Conservation (phyloP, 2,113 vertebrate genomes). For the Cichladusa arquata region DNA sequence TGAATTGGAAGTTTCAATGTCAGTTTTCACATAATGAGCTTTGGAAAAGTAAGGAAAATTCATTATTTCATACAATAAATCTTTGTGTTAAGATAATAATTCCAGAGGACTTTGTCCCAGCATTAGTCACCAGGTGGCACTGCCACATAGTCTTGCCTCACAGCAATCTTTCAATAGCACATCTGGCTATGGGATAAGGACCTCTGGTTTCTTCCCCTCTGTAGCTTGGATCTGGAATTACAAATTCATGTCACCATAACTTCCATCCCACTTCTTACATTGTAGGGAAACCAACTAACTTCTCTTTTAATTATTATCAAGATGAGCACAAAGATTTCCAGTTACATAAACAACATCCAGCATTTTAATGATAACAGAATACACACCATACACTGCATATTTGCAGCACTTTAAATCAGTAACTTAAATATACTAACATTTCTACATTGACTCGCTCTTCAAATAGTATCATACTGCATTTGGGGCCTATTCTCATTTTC, state of each 20-base stretch:
- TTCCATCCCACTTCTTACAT: neutral
- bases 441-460: neutral
- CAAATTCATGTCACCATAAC: fast-evolving
- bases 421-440: neutral
- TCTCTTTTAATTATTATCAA: neutral
- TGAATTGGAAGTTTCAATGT: neutral
- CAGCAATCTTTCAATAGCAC: fast-evolving
- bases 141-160: neutral
- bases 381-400: neutral
- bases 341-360: neutral
- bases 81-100: neutral
- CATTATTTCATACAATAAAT: neutral
- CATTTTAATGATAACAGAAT: neutral
- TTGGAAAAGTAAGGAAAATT: neutral
- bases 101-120: neutral
- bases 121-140: slow-evolving; percentile 36
- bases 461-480: neutral
- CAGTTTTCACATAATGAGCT: neutral
- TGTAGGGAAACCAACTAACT: neutral
- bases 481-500: neutral
- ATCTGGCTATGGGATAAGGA: neutral
- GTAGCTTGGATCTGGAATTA: neutral
- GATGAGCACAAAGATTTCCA: neutral
- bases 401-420: neutral
- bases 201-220: neutral